Evolutionary conservation across 2,888 invertebrate genomes (phyloP).

Genomic region (Latrodectus hesperus): DNA sequence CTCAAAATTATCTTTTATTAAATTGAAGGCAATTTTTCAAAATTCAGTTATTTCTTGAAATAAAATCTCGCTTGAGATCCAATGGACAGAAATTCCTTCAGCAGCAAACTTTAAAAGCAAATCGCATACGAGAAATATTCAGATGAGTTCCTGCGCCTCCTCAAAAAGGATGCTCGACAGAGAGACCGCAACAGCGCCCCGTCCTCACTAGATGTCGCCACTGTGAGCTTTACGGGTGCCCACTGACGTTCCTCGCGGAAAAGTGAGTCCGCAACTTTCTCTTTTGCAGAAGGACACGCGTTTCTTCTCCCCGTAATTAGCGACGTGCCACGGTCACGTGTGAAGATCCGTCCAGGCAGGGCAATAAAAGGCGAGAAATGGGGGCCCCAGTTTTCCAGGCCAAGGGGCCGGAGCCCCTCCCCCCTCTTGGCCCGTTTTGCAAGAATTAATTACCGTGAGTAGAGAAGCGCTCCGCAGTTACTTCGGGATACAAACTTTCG

Average conservation of each 20-base stretch:
- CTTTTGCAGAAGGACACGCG: conserved; percentile 34
- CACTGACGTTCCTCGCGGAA: conserved; percentile 13
- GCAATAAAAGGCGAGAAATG: conserved; percentile 66
- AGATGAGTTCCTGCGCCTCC: background rate
- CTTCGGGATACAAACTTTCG: conserved; percentile 64
- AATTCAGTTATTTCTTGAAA: too few relatives aligned
- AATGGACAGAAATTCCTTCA: too few relatives aligned
- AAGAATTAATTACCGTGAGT: conserved; percentile 69
- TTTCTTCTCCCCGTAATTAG: conserved; percentile 61
- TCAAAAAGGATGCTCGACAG: background rate
- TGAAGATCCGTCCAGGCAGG: conserved; percentile 54
- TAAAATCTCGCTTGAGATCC: too few relatives aligned
- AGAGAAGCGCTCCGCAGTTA: conserved; percentile 47
- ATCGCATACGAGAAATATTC: background rate
- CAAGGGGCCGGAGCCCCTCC: conserved; percentile 43
- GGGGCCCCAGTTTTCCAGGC: conserved; percentile 56
- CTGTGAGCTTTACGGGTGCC: background rate
- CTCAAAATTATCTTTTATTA: too few relatives aligned
- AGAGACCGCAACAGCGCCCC: conserved; percentile 9
- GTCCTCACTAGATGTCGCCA: conserved; percentile 67
- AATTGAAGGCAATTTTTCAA: too few relatives aligned
- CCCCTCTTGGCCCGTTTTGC: conserved; percentile 27
- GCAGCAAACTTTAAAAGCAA: too few relatives aligned
- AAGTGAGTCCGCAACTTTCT: conserved; percentile 11
- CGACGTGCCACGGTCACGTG: conserved; percentile 54